Evolutionary conservation across 1,140 invertebrate genomes (phyloP).

Genomic region (Atta cephalotes): DNA sequence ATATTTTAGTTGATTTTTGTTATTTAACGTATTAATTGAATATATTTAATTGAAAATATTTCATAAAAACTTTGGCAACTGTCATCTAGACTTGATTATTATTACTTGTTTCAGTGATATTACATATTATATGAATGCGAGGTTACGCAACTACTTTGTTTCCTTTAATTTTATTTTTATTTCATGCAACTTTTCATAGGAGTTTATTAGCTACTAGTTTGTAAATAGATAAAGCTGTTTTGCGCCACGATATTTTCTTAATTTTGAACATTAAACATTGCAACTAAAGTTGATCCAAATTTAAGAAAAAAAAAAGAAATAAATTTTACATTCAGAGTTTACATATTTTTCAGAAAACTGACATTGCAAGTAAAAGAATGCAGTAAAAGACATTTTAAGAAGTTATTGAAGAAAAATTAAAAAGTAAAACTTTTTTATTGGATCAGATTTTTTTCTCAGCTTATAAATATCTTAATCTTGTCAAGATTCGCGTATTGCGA

Average conservation of each 20-base stretch:
- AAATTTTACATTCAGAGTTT: neutral
- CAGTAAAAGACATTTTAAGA: neutral
- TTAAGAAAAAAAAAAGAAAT: neutral
- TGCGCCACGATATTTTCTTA: neutral
- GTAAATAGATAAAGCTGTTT: neutral
- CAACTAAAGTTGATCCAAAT: neutral
- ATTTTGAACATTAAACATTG: neutral
- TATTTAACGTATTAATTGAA: no score
- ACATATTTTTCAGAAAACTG: neutral
- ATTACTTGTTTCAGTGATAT: no score
- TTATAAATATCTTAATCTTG: conserved; percentile 20
- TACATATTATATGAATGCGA: neutral
- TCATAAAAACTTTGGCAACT: no score
- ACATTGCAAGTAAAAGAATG: neutral
- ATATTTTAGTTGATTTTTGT: no score
- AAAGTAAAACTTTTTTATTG: neutral
- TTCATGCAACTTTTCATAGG: neutral
- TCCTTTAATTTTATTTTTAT: conserved; percentile 1
- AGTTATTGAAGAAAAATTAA: neutral
- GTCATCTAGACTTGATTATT: no score
- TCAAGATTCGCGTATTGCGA: neutral
- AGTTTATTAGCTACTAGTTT: neutral
- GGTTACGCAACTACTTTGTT: conserved; percentile 18
- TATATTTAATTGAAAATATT: no score
- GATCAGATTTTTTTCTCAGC: neutral